Evolutionary conservation across 2,797 vertebrate species (phyloP).

Genomic region (Syngnathus acus): DNA sequence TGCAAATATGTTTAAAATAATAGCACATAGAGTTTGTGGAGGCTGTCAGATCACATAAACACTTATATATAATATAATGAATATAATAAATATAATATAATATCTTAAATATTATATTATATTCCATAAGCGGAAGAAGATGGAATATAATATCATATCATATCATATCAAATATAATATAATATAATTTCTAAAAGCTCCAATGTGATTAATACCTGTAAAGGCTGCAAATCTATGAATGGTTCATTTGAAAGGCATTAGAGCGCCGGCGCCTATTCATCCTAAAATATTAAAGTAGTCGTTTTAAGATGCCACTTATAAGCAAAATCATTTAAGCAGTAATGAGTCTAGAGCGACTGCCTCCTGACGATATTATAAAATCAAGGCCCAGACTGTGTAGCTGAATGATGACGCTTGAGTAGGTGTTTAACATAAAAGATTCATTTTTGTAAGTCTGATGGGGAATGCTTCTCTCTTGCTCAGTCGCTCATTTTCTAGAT

Average conservation of each 20-base stretch:
- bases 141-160: too few species aligned
- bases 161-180: background rate
- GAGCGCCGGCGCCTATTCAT: conserved; percentile 24
- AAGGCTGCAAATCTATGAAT: background rate
- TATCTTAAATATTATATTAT: too few species aligned
- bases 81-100: too few species aligned
- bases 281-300: conserved; percentile 41
- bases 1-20: conserved; percentile 51
- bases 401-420: conserved; percentile 15
- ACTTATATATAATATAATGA: too few species aligned
- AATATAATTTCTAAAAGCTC: background rate
- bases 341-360: conserved; percentile 28
- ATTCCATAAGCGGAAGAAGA: too few species aligned
- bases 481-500: background rate
- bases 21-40: background rate
- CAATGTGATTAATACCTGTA: background rate
- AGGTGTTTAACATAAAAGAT: conserved; percentile 9
- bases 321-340: conserved; percentile 46
- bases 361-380: conserved; percentile 34
- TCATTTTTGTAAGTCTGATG: background rate
- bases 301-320: conserved; percentile 46
- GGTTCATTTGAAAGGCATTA: conserved; percentile 20
- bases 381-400: conserved; percentile 10
- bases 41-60: background rate
- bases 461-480: too few species aligned